phyloP scores from a whole-genome alignment of 2,888 invertebrate species.

The Himalopsyche japonica region DNA sequence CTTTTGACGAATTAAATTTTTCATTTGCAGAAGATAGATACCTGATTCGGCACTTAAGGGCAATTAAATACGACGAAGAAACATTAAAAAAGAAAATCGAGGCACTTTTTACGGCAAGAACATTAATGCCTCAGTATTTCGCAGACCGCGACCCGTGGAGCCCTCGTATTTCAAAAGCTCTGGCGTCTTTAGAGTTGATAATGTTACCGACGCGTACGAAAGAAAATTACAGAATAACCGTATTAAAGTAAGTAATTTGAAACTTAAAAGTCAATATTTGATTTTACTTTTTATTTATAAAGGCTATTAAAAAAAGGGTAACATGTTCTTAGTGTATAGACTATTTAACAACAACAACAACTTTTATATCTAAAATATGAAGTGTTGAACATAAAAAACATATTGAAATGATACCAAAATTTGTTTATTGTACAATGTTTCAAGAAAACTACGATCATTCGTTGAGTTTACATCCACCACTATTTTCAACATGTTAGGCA shows the following conservation, averaged over 20 bases:
- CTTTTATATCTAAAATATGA: too few relatives aligned
- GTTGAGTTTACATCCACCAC: too few relatives aligned
- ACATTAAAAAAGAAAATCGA: background rate
- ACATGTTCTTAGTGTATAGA: too few relatives aligned
- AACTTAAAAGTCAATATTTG: too few relatives aligned
- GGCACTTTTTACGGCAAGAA: background rate
- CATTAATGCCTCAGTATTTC: background rate
- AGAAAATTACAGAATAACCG: background rate
- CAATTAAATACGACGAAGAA: background rate
- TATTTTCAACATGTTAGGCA: too few relatives aligned
- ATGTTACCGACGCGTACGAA: background rate
- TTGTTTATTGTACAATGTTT: too few relatives aligned
- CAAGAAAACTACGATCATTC: too few relatives aligned
- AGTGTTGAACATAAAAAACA: too few relatives aligned
- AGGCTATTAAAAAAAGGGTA: too few relatives aligned
- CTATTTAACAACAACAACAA: too few relatives aligned
- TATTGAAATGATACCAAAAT: too few relatives aligned
- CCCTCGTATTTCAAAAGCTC: background rate
- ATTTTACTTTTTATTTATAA: too few relatives aligned
- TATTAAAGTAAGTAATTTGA: background rate
- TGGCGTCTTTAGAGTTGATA: background rate
- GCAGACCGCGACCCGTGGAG: conserved; percentile 3
- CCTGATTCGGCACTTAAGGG: background rate
- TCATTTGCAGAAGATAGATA: background rate
- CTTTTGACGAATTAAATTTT: background rate